These are phyloP conservation scores for Cyanistes caeruleus DNA, from an alignment of 2,113 vertebrate genomes.

Conservation along the genomic window DNA sequence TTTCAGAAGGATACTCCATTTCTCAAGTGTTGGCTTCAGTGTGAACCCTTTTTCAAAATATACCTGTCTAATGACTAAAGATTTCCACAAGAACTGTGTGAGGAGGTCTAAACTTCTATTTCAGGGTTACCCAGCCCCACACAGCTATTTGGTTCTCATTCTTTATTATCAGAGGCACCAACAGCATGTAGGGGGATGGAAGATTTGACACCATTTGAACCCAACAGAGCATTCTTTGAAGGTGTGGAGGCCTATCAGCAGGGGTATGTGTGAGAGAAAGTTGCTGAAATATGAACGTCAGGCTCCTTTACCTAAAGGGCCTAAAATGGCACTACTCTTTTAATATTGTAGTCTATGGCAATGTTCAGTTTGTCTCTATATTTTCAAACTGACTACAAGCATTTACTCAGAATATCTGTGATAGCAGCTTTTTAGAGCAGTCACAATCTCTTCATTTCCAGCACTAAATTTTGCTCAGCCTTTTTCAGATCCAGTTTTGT, in stretches of 20 bases:
- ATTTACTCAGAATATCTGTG: neutral
- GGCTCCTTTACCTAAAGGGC: neutral
- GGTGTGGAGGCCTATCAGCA: neutral
- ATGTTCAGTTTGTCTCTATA: neutral
- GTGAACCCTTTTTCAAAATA: neutral
- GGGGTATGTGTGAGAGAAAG: neutral
- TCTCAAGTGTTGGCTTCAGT: neutral
- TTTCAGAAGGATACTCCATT: neutral
- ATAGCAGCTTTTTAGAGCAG: neutral
- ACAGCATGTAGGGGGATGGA: neutral
- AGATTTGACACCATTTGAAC: neutral
- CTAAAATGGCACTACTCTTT: neutral
- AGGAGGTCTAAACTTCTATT: neutral
- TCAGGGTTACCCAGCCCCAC: neutral
- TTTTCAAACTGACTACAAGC: neutral
- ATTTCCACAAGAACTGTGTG: neutral
- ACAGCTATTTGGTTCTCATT: neutral
- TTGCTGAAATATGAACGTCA: neutral
- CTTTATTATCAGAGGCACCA: neutral
- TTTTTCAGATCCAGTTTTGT: neutral
- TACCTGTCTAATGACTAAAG: neutral
- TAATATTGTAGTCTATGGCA: neutral
- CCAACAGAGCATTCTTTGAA: neutral
- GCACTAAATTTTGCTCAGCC: neutral
- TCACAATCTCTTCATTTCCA: neutral